Evolutionary conservation across 2,113 vertebrate genomes (phyloP), one percentile per base, ranked within the genome.

Genomic region (Dendrocopos noguchii): DNA sequence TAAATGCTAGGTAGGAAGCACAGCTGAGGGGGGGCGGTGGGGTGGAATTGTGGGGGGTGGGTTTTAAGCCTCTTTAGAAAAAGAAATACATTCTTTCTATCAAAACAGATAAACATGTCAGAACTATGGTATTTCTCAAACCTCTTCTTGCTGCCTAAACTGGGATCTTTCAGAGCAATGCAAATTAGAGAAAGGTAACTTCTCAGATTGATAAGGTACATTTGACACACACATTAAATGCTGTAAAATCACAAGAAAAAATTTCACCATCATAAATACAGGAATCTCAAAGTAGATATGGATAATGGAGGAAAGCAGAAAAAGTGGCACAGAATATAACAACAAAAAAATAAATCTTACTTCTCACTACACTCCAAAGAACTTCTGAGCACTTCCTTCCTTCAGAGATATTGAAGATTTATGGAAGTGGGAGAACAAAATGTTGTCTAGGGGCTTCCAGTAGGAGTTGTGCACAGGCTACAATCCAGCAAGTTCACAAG

Each of bases 401-500:
- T 75, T 91, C 76, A 80, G 18, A 74, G 57, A 88, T 72, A 87
- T 4, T 50, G 70, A 74, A 85, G 76, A 93, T 90, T 78, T 83
- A 94, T 33, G 44, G 68, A 84, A 91, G 59, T 25, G 17, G 55
- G 21, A 80, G 50, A 78, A 72, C 16, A 72, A 91, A 95, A 91
- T 8, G 12, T 52, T 87, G 57, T 65, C 68, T 83, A 94, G 65
- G 73, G 80, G 20, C 53, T 95, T 92, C 76, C 93, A 92, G 89
- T 50, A 95, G 94, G 77, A 96, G 63, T 56, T 94, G 63, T 63
- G 39, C 76, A 78, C 52, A 90, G 76, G 44, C 87, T 85, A 59
- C 66, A 78, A 57, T 78, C 83, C 90, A 92, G 55, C 65, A 86
- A 95, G 70, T 87, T 91, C 89, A 94, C 79, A 94, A 64, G 88